A percentile compares a stretch with the other conserved stretches of the same genome.
Evolutionary conservation across 2,797 vertebrate species (phyloP).

Genomic region (Diglossa cyanea): DNA sequence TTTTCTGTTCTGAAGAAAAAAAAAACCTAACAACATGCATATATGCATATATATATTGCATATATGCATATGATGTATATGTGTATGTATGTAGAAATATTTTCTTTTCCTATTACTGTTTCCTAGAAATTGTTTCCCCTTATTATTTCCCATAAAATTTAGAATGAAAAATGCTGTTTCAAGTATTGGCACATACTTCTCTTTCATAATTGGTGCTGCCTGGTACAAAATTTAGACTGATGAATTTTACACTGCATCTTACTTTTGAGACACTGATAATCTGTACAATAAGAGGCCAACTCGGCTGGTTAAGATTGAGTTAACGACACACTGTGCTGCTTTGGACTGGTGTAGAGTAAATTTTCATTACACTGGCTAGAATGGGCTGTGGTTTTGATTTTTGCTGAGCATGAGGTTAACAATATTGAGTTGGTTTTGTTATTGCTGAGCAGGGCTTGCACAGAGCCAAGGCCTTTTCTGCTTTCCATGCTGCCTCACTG

Average conservation of each 20-base stretch:
- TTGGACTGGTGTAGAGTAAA: not conserved
- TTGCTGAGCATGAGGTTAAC: not conserved
- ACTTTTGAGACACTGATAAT: not conserved
- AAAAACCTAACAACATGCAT: accelerated
- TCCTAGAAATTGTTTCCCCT: not conserved
- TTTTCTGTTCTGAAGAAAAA: not conserved
- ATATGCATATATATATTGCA: not conserved
- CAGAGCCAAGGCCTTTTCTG: not conserved
- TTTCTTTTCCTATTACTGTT: not conserved
- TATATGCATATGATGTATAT: not conserved
- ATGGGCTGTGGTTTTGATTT: not conserved
- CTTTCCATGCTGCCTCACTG: accelerated
- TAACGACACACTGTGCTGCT: not conserved
- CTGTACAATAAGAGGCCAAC: not conserved
- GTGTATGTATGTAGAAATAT: no score
- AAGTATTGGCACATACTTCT: not conserved
- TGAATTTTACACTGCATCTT: not conserved
- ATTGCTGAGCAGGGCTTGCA: not conserved
- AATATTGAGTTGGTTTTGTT: not conserved
- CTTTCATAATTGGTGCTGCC: not conserved
- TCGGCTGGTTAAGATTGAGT: not conserved
- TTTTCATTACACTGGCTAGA: not conserved
- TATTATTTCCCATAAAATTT: not conserved
- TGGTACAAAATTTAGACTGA: not conserved
- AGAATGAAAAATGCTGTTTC: not conserved